Percentiles rank a stretch among this genome's conserved stretches.
Evolutionary conservation across 2,888 invertebrate genomes (phyloP).

Genomic region (Drosophila merina): DNA sequence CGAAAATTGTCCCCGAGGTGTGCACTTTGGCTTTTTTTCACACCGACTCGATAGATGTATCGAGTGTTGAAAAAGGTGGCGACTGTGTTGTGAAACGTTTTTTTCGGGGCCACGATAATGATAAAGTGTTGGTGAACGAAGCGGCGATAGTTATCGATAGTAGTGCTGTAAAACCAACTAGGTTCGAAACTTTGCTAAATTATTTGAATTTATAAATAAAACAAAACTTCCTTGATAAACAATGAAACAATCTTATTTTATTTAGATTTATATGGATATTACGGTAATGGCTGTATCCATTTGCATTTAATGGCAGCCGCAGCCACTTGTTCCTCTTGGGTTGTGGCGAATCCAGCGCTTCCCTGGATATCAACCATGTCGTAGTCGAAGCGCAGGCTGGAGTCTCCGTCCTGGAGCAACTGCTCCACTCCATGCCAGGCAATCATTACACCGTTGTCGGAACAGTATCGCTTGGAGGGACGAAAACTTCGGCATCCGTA

Average conservation of each 20-base stretch:
- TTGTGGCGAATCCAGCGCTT: conserved; percentile 69
- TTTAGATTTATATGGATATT: not conserved
- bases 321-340: conserved; percentile 65
- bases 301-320: conserved; percentile 81
- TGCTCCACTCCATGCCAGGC: conserved; percentile 99
- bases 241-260: not conserved
- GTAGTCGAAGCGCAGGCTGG: conserved; percentile 78
- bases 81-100: not conserved
- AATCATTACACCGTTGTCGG: conserved; percentile 99
- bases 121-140: no score
- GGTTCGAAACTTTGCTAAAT: no score
- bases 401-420: conserved; percentile 40
- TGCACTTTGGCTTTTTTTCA: conserved; percentile 7
- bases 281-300: conserved; percentile 74
- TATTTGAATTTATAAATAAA: no score
- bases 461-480: conserved; percentile 94
- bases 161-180: not conserved
- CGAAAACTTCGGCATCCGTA: conserved; percentile 88
- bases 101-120: no score
- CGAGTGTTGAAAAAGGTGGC: not conserved
- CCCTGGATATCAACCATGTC: conserved; percentile 85
- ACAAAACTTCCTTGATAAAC: no score
- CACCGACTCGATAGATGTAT: not conserved
- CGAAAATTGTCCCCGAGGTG: not conserved
- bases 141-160: not conserved